These are phyloP conservation scores for Bucco capensis DNA, from an alignment of 2,113 vertebrate genomes.

Conservation along the genomic window DNA sequence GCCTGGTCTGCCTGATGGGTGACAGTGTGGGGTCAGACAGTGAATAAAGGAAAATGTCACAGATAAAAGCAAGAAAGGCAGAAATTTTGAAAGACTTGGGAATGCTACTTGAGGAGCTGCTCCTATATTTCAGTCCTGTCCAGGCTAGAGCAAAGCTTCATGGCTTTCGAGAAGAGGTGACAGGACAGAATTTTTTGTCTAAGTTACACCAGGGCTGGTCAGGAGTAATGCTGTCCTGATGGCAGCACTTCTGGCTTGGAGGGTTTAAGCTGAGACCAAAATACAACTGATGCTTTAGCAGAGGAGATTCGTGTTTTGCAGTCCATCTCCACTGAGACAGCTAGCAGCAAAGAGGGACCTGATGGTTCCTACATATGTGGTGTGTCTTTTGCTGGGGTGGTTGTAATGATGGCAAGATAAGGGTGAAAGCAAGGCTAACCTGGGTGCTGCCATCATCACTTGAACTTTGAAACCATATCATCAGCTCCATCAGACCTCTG, in stretches of 20 bases:
- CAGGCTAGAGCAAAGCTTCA: neutral
- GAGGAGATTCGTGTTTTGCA: neutral
- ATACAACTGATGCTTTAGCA: neutral
- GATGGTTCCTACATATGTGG: neutral
- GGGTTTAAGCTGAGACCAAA: neutral
- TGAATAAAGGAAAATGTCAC: fast-evolving
- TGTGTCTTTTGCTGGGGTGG: neutral
- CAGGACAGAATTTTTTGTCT: neutral
- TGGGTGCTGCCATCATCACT: neutral
- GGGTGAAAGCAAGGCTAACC: neutral
- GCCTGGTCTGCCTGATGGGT: neutral
- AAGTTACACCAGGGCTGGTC: neutral
- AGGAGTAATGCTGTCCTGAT: neutral
- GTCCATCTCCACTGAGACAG: fast-evolving
- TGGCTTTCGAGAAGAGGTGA: fast-evolving
- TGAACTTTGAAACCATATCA: fast-evolving
- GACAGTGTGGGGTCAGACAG: fast-evolving
- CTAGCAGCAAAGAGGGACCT: neutral
- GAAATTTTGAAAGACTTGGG: neutral
- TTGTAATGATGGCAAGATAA: neutral
- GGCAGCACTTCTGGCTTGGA: neutral
- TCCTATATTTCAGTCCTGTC: fast-evolving
- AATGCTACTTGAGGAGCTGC: fast-evolving
- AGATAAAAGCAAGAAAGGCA: neutral
- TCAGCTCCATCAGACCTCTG: neutral